phyloP scores from a whole-genome alignment of 2,797 vertebrate genomes.

The Spheniscus humboldti region DNA sequence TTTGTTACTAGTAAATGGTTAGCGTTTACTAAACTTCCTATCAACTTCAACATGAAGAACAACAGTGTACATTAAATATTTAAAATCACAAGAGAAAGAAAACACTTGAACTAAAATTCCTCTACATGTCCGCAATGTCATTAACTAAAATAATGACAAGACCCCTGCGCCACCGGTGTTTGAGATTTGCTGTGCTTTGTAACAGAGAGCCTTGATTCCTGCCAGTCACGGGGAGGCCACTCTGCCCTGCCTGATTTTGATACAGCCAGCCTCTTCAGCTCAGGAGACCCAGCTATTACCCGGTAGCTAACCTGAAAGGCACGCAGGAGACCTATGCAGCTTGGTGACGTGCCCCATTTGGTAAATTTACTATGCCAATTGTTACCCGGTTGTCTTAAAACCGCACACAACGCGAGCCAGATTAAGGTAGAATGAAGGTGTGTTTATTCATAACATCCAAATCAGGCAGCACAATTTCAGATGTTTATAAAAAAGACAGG shows the following conservation, averaged over 20 bases:
- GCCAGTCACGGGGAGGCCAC: background rate
- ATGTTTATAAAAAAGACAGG: conserved; percentile 7
- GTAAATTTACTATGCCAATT: background rate
- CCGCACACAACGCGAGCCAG: background rate
- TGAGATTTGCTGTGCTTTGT: background rate
- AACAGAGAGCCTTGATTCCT: background rate
- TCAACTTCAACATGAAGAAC: background rate
- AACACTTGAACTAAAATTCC: background rate
- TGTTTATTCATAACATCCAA: conserved; percentile 36
- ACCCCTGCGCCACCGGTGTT: background rate
- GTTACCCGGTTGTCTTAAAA: background rate
- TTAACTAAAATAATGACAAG: background rate
- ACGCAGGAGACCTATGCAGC: background rate
- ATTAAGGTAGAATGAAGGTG: background rate
- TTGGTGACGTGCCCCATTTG: background rate
- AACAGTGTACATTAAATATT: background rate
- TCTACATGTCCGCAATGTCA: background rate
- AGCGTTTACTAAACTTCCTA: background rate
- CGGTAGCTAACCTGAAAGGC: background rate
- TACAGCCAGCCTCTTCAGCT: background rate
- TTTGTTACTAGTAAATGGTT: background rate
- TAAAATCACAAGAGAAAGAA: background rate
- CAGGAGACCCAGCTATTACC: background rate
- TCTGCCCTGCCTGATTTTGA: background rate
- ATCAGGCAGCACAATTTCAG: background rate